phyloP scores from a whole-genome alignment of 2,113 vertebrate genomes.

The Orthonyx spaldingii region DNA sequence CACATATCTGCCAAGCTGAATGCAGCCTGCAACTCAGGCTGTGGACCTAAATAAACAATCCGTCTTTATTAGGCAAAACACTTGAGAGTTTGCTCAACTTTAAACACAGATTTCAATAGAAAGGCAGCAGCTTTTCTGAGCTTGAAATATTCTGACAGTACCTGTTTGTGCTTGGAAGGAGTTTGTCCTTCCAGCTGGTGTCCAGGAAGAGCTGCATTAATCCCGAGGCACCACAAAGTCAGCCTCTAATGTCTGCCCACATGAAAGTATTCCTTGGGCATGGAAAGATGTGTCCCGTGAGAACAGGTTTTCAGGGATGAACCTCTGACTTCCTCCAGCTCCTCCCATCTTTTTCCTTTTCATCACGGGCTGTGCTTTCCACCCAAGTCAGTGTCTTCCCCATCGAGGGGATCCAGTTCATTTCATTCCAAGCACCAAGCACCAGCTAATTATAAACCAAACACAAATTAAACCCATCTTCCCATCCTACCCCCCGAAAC shows the following conservation, averaged over 20 bases:
- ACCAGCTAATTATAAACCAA: conserved; percentile 54
- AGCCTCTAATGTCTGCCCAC: not conserved
- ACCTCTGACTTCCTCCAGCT: not conserved
- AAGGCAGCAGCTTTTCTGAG: not conserved
- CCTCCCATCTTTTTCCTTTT: not conserved
- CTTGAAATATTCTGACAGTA: not conserved
- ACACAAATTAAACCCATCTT: conserved; percentile 55
- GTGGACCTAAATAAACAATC: not conserved
- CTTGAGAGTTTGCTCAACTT: not conserved
- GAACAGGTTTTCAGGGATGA: not conserved
- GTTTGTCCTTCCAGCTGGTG: not conserved
- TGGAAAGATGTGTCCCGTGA: not conserved
- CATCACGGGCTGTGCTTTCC: not conserved
- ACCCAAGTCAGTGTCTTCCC: not conserved
- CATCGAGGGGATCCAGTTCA: conserved; percentile 8
- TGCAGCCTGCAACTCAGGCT: not conserved
- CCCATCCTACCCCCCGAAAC: conserved; percentile 8
- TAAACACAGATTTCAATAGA: not conserved
- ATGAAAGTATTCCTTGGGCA: not conserved
- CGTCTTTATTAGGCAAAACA: not conserved
- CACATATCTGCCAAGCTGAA: not conserved
- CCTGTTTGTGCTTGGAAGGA: not conserved
- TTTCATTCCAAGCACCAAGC: conserved; percentile 31
- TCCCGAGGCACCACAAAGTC: not conserved
- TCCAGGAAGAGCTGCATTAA: not conserved